Base-by-base conservation (phyloP, 2,113 vertebrate species). In the Pelecanus crispus region DNA sequence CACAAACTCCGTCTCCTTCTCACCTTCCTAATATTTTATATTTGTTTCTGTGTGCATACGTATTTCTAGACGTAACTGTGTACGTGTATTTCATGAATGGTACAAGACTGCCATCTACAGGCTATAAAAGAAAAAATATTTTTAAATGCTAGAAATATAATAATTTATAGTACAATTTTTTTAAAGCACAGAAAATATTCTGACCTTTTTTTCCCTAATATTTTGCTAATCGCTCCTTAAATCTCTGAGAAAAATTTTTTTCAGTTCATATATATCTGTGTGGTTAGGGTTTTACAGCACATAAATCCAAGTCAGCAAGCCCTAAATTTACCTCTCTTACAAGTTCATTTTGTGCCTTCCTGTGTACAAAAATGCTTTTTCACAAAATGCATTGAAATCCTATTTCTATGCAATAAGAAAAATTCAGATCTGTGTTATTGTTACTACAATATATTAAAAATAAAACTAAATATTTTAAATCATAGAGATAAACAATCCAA, bases 41-140 rank as follows among this genome's bases (percentile, higher is more conserved):
- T 52, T 44, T 73, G 9, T 86, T 65, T 85, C 26, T 56, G 1
- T 32, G 5, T 6, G 5, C 7, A 26, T 83, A 31, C 0, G 0
- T 56, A 47, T n/a, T 73, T 81, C 19, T 12, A 24, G 4, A 29
- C 4, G 19, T 38, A 59, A 74, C 82, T 13, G 0, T 3, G 4
- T 2, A 36, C 0, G 3, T 15, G n/a, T 65, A 4, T 45, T 67
- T 81, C 22, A 65, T 90, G 22, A 12, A 5, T 81, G 42, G 56
- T 95, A 66, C 82, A 94, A 95, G 55, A 6, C 70, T 97, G 96
- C 93, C 97, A 97, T 95, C 97, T 98, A 86, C n/a, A 95, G 97
- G 40, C 34, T 34, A 4, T 3, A 17, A 1, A 28, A 49, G 34
- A 26, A 85, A 59, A 86, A 75, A 18, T 18, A 22, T 6, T 73